Percentiles rank a stretch among this genome's conserved stretches.
Evolutionary conservation across 2,888 invertebrate species (phyloP).

Genomic region (Coelopa pilipes): DNA sequence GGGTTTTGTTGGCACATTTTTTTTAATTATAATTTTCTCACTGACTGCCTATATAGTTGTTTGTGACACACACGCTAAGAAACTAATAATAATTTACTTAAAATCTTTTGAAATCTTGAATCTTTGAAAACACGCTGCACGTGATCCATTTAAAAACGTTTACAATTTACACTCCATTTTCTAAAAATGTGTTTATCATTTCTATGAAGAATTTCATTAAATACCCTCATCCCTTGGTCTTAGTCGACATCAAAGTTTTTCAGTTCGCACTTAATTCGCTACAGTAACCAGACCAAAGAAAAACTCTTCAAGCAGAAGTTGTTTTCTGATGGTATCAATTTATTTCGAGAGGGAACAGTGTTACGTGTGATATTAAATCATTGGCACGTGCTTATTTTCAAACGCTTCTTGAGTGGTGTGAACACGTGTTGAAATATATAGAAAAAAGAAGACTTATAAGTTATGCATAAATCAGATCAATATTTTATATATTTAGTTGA

Average conservation of each 20-base stretch:
- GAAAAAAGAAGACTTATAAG: no score
- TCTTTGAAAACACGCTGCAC: conserved; percentile 7
- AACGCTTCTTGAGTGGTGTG: conserved; percentile 22
- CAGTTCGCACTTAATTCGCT: no score
- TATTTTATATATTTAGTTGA: no score
- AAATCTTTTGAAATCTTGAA: no score
- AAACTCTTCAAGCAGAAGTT: conserved; percentile 8
- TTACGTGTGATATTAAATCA: conserved; percentile 15
- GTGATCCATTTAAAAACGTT: conserved; percentile 2
- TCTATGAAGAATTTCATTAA: conserved; percentile 55
- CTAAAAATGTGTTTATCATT: conserved; percentile 11
- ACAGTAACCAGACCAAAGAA: not conserved
- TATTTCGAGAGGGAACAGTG: not conserved
- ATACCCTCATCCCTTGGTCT: conserved; percentile 57
- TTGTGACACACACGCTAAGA: no score
- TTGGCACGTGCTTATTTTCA: conserved; percentile 15
- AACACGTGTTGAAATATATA: conserved; percentile 25
- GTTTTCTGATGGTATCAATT: conserved; percentile 16
- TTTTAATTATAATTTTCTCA: no score
- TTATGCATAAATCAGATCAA: no score
- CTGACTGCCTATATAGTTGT: no score
- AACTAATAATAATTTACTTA: no score
- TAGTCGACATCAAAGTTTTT: conserved; percentile 53
- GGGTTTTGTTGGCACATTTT: no score
- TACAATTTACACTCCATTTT: conserved; percentile 15